A percentile compares a stretch with the other conserved stretches of the same genome.
These are phyloP conservation scores for Gallinago undulata DNA, from an alignment of 2,113 vertebrate genomes.

Conservation along the genomic window DNA sequence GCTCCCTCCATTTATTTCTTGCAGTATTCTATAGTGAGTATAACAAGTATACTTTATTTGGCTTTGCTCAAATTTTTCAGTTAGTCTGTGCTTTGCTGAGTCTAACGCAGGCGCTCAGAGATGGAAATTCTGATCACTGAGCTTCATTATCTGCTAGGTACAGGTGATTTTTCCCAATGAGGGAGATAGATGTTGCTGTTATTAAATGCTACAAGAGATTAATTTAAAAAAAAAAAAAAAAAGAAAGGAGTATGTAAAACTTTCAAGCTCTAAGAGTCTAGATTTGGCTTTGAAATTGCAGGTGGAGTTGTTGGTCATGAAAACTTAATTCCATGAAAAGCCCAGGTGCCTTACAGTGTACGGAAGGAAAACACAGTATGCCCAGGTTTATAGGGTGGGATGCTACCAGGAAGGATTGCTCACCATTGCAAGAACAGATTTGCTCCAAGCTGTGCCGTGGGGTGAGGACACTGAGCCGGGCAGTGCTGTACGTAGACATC, in stretches of 20 bases:
- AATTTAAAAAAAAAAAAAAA: not conserved
- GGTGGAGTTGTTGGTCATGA: not conserved
- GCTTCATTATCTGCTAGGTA: not conserved
- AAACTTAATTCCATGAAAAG: not conserved
- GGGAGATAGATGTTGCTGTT: not conserved
- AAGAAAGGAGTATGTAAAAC: not conserved
- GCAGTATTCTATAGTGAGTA: not conserved
- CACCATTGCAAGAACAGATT: conserved; percentile 91
- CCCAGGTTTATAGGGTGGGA: not conserved
- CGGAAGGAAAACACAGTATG: not conserved
- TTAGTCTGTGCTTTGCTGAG: not conserved
- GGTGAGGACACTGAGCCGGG: conserved; percentile 88
- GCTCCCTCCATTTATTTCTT: not conserved
- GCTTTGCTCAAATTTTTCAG: not conserved
- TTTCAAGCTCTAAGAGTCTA: not conserved
- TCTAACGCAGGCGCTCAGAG: not conserved
- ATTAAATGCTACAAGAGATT: not conserved
- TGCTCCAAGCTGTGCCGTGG: conserved; percentile 86
- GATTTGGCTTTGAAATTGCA: not conserved
- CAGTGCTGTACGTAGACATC: conserved; percentile 85
- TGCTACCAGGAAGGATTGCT: not conserved
- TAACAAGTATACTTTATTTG: not conserved
- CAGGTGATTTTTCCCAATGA: not conserved
- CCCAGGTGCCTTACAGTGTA: not conserved
- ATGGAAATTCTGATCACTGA: not conserved